Evolutionary conservation across 64 coral and sea anemone genomes (phyloP).

Genomic region (Pachyseris speciosa): DNA sequence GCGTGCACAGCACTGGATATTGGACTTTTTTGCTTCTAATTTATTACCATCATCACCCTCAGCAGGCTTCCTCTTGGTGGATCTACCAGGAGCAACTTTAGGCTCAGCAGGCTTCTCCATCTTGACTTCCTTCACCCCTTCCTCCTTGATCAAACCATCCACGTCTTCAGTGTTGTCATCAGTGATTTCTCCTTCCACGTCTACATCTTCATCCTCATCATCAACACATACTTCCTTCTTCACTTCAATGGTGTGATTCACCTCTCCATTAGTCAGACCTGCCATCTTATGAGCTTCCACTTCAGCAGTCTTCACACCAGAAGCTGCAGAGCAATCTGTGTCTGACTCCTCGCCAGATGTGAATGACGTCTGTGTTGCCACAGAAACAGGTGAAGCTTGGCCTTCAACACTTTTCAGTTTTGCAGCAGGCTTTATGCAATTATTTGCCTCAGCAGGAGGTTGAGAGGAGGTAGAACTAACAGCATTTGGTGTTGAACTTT

Average conservation of each 20-base stretch:
- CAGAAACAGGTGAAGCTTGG: slow-evolving; percentile 39
- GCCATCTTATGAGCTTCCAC: background rate
- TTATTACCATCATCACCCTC: slow-evolving; percentile 62
- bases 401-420: slow-evolving; percentile 22
- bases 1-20: slow-evolving; percentile 67
- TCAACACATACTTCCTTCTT: background rate
- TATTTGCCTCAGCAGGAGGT: background rate
- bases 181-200: slow-evolving; percentile 41
- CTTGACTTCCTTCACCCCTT: background rate
- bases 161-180: slow-evolving; percentile 49
- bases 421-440: background rate
- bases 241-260: background rate
- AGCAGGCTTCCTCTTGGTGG: slow-evolving; percentile 37
- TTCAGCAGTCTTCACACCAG: background rate
- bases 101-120: background rate
- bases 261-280: background rate
- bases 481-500: background rate
- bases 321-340: background rate
- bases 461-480: background rate
- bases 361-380: slow-evolving; percentile 69
- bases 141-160: slow-evolving; percentile 5
- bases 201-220: slow-evolving; percentile 40
- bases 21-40: slow-evolving; percentile 58
- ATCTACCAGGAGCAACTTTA: background rate
- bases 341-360: slow-evolving; percentile 15